Evolutionary conservation across 2,888 invertebrate species (phyloP), one percentile per base, ranked within the genome.

Genomic region (Odontomyia ornata): DNA sequence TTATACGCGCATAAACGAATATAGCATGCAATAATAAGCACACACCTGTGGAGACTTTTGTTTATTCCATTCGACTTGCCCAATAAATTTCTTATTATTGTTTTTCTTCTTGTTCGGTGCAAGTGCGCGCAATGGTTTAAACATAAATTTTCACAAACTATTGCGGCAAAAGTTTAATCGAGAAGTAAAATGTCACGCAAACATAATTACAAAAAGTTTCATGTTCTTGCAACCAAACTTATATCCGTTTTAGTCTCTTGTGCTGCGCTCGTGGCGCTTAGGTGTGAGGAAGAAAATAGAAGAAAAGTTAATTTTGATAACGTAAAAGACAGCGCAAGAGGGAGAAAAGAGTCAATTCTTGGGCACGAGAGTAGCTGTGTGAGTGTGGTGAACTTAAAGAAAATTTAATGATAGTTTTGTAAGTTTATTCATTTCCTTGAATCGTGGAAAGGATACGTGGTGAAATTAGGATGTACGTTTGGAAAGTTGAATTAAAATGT

Each of bases 121-220:
- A 36, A 36, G 65, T 43, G 65, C 13, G 65, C 30, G 43, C 30
- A 65, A 65, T 36, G 43, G 18, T 36, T 43, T 1, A 11, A 36
- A 65, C 69, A 69, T 46, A 69, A 69, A 69, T 69, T 69, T 69
- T 69, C 7, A 36, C 15, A 69, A 69, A 69, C 47, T 69, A 69
- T 69, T 46, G 69, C 69, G 47, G 69, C 23, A 46, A 47, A 69
- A 69, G 69, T 69, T 69, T 69, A 69, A 69, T 69, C 47, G 69
- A 23, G 69, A 69, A 69, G 69, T 69, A 47, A 69, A 69, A 69
- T 69, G 69, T 69, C 69, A 69, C 69, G 69, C 69, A 69, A 69
- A 47, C 69, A 69, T 69, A 69, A 69, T 69, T 69, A 69, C 47
- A 69, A 69, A 69, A 69, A 69, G 69, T 69, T 69, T 47, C 69